A percentile compares a stretch with the other conserved stretches of the same genome.
Conservation (phyloP, 37 sponge, comb jelly and placozoan species). For the Axinella damicornis region DNA sequence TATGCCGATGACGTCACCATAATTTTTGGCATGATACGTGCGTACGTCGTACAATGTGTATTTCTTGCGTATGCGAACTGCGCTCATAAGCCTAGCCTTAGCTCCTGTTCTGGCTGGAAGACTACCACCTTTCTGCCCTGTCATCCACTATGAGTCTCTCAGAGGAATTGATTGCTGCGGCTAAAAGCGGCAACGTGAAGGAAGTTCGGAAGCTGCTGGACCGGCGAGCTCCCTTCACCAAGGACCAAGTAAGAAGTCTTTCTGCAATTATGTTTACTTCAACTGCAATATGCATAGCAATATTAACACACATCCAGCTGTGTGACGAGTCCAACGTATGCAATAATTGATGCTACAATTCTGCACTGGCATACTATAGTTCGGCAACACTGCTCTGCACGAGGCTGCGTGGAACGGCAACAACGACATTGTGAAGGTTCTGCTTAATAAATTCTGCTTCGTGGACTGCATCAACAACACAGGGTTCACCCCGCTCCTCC, state of each 20-base stretch:
- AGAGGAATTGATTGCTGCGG: constrained; percentile 65
- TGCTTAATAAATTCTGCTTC: constrained; percentile 71
- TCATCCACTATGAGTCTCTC: constrained; percentile 49
- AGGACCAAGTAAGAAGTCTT: constrained; percentile 65
- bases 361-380: constrained; percentile 46
- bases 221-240: constrained; percentile 65
- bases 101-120: background rate
- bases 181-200: constrained; percentile 65
- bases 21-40: too few relatives aligned
- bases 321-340: too few relatives aligned
- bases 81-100: background rate
- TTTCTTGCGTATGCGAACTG: too few relatives aligned
- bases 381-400: constrained; percentile 83
- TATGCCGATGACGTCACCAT: too few relatives aligned
- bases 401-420: constrained; percentile 84
- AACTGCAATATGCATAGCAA: background rate
- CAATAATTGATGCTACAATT: background rate
- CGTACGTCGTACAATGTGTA: too few relatives aligned
- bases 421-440: constrained; percentile 73
- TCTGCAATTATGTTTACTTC: too few relatives aligned
- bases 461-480: constrained; percentile 74
- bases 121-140: background rate
- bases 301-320: background rate
- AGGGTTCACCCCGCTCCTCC: constrained; percentile 74
- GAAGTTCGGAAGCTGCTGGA: constrained; percentile 70